A percentile compares a stretch with the other conserved stretches of the same genome.
These are phyloP conservation scores for Drosophila paulistorum DNA, from an alignment of 1,140 invertebrate genomes.

Conservation along the genomic window DNA sequence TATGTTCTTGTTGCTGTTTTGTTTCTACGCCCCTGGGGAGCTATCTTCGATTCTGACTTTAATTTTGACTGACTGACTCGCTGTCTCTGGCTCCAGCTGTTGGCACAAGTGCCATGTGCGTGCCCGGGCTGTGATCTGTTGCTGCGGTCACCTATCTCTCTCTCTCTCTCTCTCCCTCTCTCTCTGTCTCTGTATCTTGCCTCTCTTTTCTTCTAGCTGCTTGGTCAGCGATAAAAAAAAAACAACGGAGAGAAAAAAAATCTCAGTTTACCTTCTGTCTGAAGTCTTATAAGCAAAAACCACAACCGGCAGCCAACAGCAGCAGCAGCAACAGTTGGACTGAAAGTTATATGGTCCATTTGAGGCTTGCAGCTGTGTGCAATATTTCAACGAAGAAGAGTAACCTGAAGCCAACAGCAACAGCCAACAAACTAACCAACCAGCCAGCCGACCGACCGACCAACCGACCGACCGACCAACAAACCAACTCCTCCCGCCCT, in stretches of 20 bases:
- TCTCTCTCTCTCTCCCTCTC: not conserved
- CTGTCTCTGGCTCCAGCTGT: constrained; percentile 25
- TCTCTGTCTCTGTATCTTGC: not conserved
- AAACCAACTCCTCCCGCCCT: constrained; percentile 8
- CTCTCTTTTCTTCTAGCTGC: constrained; percentile 24
- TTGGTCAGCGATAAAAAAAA: constrained; percentile 51
- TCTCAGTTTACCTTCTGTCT: constrained; percentile 75
- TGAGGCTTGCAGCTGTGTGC: constrained; percentile 73
- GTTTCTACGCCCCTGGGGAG: constrained; percentile 1
- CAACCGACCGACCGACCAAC: constrained; percentile 17
- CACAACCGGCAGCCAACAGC: constrained; percentile 47
- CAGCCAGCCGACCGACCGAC: not conserved
- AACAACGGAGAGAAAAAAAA: constrained; percentile 28
- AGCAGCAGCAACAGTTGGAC: constrained; percentile 65
- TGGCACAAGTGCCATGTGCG: constrained; percentile 63
- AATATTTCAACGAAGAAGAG: constrained; percentile 29
- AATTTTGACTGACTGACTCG: constrained; percentile 4
- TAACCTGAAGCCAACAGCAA: constrained; percentile 13
- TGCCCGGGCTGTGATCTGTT: constrained; percentile 39
- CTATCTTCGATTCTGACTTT: constrained; percentile 32
- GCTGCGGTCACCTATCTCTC: constrained; percentile 28
- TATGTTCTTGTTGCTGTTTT: no score
- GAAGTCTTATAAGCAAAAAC: constrained; percentile 78
- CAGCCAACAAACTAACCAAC: not conserved
- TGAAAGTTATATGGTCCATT: constrained; percentile 80